These are phyloP conservation scores for Gymnarchus niloticus DNA, from an alignment of 2,113 vertebrate species.

Conservation along the genomic window DNA sequence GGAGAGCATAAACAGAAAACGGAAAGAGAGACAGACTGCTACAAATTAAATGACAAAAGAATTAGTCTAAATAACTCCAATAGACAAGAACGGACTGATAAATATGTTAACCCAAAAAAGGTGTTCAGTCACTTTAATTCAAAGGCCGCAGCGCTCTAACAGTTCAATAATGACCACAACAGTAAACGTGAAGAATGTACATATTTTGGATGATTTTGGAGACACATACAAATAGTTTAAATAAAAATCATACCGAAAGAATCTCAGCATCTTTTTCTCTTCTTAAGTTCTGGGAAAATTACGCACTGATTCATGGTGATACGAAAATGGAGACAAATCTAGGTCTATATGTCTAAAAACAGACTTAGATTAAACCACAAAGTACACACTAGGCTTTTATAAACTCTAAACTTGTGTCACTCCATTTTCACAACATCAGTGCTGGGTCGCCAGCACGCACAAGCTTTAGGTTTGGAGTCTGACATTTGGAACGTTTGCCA, in stretches of 20 bases:
- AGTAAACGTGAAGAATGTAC: neutral
- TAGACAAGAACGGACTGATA: neutral
- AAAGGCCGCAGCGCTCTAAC: neutral
- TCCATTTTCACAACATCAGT: neutral
- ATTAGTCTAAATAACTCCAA: neutral
- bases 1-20: too few relatives aligned
- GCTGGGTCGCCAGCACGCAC: neutral
- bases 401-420: neutral
- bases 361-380: neutral
- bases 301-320: neutral
- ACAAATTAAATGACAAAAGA: neutral
- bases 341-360: neutral
- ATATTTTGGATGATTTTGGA: neutral
- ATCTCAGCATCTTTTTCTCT: neutral
- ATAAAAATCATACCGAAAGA: too few relatives aligned
- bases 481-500: neutral
- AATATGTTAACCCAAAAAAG: neutral
- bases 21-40: neutral
- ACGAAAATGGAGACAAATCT: neutral
- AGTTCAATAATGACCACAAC: neutral
- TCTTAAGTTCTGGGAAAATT: too few relatives aligned
- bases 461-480: neutral
- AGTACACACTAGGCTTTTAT: neutral
- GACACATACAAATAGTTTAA: neutral
- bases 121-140: too few relatives aligned